phyloP scores from a whole-genome alignment of 1,140 invertebrate genomes.

The Grapholita molesta region DNA sequence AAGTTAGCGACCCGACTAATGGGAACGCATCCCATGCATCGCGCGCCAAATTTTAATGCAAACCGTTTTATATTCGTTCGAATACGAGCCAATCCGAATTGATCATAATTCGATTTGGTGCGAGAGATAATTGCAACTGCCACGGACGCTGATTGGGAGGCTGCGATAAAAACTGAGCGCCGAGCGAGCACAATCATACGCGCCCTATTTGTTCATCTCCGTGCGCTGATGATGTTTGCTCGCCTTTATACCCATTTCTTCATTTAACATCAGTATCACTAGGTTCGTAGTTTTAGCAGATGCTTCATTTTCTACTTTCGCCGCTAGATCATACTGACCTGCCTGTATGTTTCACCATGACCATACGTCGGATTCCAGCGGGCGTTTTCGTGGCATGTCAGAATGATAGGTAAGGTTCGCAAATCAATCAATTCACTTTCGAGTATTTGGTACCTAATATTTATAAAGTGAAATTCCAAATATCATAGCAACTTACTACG shows the following conservation, averaged over 20 bases:
- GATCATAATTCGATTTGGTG: conserved; percentile 78
- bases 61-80: conserved; percentile 77
- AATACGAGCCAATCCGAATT: conserved; percentile 77
- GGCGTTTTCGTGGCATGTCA: too few species aligned
- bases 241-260: conserved; percentile 48
- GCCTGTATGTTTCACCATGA: too few species aligned
- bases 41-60: conserved; percentile 75
- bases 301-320: too few species aligned
- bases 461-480: too few species aligned
- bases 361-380: too few species aligned
- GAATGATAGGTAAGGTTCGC: too few species aligned
- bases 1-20: conserved; percentile 65
- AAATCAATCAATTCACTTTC: too few species aligned
- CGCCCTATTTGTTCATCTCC: conserved; percentile 58
- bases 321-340: too few species aligned
- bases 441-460: too few species aligned
- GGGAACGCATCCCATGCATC: conserved; percentile 71
- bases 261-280: conserved; percentile 18
- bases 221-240: conserved; percentile 69
- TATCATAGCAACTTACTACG: too few species aligned
- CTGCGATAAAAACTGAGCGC: conserved; percentile 57
- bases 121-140: conserved; percentile 77
- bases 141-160: conserved; percentile 73
- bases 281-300: too few species aligned
- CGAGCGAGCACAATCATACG: conserved; percentile 58